Evolutionary conservation across 2,113 vertebrate species (phyloP), one percentile per base, ranked within the genome.

Genomic region (Acinonyx jubatus): DNA sequence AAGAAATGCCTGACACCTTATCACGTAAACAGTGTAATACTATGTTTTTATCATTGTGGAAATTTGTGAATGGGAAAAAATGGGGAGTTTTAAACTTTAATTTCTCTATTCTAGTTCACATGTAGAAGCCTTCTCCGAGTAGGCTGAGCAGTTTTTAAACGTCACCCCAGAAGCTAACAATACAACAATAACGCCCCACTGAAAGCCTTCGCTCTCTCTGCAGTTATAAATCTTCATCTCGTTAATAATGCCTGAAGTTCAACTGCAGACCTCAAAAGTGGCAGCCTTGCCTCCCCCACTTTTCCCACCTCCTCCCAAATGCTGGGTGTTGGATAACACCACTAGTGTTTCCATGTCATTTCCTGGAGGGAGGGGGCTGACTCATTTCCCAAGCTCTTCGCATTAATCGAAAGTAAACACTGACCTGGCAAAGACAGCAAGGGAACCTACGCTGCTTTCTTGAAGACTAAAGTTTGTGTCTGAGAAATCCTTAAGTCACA

Each of bases 211-310:
- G 21, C 86, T 96, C 91, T 98, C 82, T 41, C 76, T 96, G 97
- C 89, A 81, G 96, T 98, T 91, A 98, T 98, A 98, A 98, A 99
- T 98, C 98, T 98, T 98, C 95, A 97, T 96, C 89, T 96, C 98
- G 98, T 99, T 98, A 98, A 98, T 98, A 98, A 96, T 87, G 80
- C 90, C 90, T 98, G 96, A 98, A 98, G 98, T 97, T 91, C 97
- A 98, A 98, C 96, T 57, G 97, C 89, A 97, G 95, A 95, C 91
- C 94, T 94, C 45, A 97, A 97, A 97, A 89, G 94, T 57, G 96
- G 97, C 96, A 97, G 95, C 25, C n/a, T 48, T 14, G 61, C 94
- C 81, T 66, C 82, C 79, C 57, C 94, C 82, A 80, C 91, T 95
- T 80, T 83, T 96, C 92, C 97, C 65, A 36, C 81, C 69, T 89